Base-by-base conservation (phyloP, 2,888 invertebrate genomes). In the Epsilonema sp. region DNA sequence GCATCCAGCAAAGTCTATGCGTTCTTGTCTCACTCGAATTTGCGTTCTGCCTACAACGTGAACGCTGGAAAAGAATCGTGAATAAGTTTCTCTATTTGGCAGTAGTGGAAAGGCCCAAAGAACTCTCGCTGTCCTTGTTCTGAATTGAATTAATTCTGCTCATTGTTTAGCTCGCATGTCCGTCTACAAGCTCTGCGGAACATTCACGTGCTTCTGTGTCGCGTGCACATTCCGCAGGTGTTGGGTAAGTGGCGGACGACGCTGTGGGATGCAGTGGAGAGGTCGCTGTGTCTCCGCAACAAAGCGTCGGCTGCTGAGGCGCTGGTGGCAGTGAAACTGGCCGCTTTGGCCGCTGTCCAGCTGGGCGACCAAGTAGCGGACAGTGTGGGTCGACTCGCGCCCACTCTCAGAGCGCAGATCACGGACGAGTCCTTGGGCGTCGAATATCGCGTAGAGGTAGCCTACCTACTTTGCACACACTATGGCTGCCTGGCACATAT, bases 321-420 rank as follows among this genome's bases (percentile, higher is more conserved):
- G 61, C 75, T 75, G 1, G 77, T 79, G 19, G 87, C 86, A 0
- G 85, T 86, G 0, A 76, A 77, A 44, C 67, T 89, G 40, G 79
- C 81, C 1, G 78, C 82, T 0, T 65, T 89, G 22, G 66, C 90
- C 1, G 80, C 84, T 51, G 70, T 89, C 4, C 90, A 90, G 69
- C 73, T 89, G 51, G 81, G 81, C 26, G 52, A 56, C 16, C 45
- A 51, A n/a, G 26, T 54, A 36, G 53, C 54, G 36, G 51, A 52
- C n/a, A 47, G 42, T 8, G n/a, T 56, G 26, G 45, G 42, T 21
- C 46, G 25, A 5, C 26, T 51, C 24, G 25, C 55, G 13, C 39
- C 26, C 19, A 37, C 41, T 1, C 46, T 55, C 41, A 20, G 49
- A 19, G 44, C 43, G n/a, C 25, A 51, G 13, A 49, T 43, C 41